Conservation (phyloP, 2,113 vertebrate species). For the Sapajus apella region DNA sequence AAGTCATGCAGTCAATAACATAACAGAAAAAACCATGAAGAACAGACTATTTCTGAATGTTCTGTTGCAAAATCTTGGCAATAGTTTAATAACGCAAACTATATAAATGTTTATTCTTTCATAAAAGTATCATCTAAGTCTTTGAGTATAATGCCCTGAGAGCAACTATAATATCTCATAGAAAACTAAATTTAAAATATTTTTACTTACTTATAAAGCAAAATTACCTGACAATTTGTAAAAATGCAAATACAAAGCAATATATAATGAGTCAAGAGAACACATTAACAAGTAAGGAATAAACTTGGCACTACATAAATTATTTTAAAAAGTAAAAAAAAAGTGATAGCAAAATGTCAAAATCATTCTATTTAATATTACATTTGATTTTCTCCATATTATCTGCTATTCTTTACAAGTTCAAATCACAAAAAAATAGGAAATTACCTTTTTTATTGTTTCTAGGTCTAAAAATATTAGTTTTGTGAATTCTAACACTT, state of each 20-base stretch:
- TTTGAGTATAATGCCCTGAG: not conserved
- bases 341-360: not conserved
- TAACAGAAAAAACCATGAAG: not conserved
- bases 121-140: not conserved
- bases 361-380: not conserved
- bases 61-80: slow-evolving; percentile 29
- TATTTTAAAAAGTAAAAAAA: not conserved
- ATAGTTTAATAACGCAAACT: not conserved
- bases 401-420: not conserved
- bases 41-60: slow-evolving; percentile 7
- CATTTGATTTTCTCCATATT: not conserved
- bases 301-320: not conserved
- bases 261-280: not conserved
- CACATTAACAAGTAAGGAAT: not conserved
- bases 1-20: slow-evolving; percentile 44
- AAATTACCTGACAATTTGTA: not conserved
- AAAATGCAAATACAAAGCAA: slow-evolving; percentile 6
- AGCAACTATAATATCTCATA: not conserved
- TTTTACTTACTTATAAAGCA: not conserved
- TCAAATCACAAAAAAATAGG: not conserved
- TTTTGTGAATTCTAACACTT: not conserved
- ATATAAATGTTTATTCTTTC: slow-evolving; percentile 22
- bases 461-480: not conserved
- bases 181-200: slow-evolving; percentile 37
- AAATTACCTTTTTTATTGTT: not conserved